Evolutionary conservation across 2,888 invertebrate genomes (phyloP).

Genomic region (Drosophila greeni): DNA sequence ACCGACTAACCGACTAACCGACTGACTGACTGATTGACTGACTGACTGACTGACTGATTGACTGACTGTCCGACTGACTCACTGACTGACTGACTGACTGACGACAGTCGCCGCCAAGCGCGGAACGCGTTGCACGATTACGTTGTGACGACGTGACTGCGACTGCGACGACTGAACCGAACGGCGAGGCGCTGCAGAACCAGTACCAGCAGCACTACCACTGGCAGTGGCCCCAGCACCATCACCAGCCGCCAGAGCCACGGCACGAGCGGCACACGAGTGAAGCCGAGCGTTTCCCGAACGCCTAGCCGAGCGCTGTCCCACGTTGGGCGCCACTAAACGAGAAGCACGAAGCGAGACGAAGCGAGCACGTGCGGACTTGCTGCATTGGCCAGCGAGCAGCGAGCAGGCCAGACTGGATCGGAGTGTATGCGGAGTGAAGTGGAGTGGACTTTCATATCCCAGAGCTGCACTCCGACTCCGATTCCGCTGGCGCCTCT

Average conservation of each 20-base stretch:
- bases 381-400: slow-evolving; percentile 37
- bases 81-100: slow-evolving; percentile 44
- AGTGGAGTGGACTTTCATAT: slow-evolving; percentile 13
- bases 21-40: slow-evolving; percentile 1
- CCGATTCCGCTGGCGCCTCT: slow-evolving; percentile 16
- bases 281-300: not conserved
- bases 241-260: not conserved
- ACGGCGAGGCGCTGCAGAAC: slow-evolving; percentile 52
- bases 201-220: slow-evolving; percentile 18
- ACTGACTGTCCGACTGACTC: slow-evolving; percentile 25
- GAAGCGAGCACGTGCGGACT: slow-evolving; percentile 44
- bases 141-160: slow-evolving; percentile 73
- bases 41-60: slow-evolving; percentile 12
- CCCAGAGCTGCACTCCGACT: slow-evolving; percentile 27
- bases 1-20: slow-evolving; percentile 36
- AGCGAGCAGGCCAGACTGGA: not conserved
- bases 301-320: slow-evolving; percentile 11
- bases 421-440: not conserved
- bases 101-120: slow-evolving; percentile 60
- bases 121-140: slow-evolving; percentile 58
- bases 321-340: slow-evolving; percentile 17
- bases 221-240: slow-evolving; percentile 13
- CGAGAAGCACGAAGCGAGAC: slow-evolving; percentile 12
- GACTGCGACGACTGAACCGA: slow-evolving; percentile 69
- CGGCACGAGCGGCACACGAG: not conserved